These are phyloP conservation scores for Melikaiella ostensackeni DNA, from an alignment of 2,888 invertebrate genomes.

Conservation along the genomic window DNA sequence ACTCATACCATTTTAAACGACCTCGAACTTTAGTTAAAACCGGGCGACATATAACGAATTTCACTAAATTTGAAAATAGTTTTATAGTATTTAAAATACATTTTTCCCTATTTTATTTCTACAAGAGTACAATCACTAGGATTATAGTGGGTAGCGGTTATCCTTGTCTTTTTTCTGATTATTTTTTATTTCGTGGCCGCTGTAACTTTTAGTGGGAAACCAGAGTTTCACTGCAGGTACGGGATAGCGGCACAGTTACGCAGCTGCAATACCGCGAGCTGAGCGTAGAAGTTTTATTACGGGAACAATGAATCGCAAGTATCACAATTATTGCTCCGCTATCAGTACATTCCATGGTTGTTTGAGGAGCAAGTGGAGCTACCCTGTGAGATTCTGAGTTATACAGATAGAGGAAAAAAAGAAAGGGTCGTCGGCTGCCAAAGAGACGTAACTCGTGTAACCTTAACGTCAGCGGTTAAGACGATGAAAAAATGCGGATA, in stretches of 20 bases:
- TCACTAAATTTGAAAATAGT: neutral
- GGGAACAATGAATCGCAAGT: slow-evolving; percentile 28
- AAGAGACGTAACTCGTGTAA: slow-evolving; percentile 8
- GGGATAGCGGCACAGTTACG: neutral
- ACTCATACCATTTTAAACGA: no score
- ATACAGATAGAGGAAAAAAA: slow-evolving; percentile 1
- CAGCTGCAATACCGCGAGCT: slow-evolving; percentile 10
- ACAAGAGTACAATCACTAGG: neutral
- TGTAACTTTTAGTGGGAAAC: slow-evolving; percentile 5
- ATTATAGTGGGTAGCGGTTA: neutral
- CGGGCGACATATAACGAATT: no score
- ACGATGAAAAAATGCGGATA: slow-evolving; percentile 41
- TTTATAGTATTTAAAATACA: slow-evolving; percentile 14
- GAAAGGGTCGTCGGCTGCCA: slow-evolving; percentile 7
- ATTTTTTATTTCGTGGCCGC: slow-evolving; percentile 1
- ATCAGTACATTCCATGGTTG: neutral
- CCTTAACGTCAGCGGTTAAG: slow-evolving; percentile 12
- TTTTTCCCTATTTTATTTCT: slow-evolving; percentile 35
- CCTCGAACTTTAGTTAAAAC: neutral
- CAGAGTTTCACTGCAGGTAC: slow-evolving; percentile 2
- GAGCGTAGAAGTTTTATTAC: slow-evolving; percentile 16
- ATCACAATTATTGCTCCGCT: slow-evolving; percentile 19
- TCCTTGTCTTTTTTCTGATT: neutral
- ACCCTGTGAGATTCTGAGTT: slow-evolving; percentile 11
- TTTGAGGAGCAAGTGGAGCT: neutral